phyloP scores from a whole-genome alignment of 2,888 invertebrate species.

The Selenia dentaria region DNA sequence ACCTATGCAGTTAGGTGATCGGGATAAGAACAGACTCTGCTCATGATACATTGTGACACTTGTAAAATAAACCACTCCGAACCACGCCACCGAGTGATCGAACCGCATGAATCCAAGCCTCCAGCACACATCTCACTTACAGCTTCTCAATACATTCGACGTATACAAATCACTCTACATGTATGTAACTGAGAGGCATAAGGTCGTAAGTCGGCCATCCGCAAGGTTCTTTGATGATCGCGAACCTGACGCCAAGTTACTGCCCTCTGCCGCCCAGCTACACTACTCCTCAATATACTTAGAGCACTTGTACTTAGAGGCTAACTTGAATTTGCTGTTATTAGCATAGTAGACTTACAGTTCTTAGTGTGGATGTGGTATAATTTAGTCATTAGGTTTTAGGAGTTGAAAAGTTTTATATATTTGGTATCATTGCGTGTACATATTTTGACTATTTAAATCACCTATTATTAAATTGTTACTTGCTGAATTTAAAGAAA shows the following conservation, averaged over 20 bases:
- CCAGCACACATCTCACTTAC: conserved; percentile 83
- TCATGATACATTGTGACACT: conserved; percentile 73
- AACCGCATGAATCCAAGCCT: conserved; percentile 82
- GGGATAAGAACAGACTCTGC: conserved; percentile 58
- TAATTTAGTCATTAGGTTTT: conserved; percentile 59
- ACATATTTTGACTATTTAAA: conserved; percentile 28
- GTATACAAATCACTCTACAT: conserved; percentile 72
- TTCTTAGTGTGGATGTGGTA: conserved; percentile 77
- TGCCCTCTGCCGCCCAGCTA: conserved; percentile 80
- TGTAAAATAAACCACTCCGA: conserved; percentile 75
- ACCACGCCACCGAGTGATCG: conserved; percentile 85
- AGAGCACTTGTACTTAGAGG: conserved; percentile 80
- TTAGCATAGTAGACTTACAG: conserved; percentile 74
- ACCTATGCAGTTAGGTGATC: conserved; percentile 53
- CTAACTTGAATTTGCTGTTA: conserved; percentile 74
- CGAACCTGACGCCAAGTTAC: conserved; percentile 54
- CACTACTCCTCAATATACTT: conserved; percentile 67
- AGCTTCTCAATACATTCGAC: conserved; percentile 81
- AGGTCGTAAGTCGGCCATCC: conserved; percentile 54
- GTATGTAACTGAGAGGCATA: conserved; percentile 79
- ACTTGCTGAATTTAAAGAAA: no score
- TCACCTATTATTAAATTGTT: no score
- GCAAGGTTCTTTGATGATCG: conserved; percentile 32
- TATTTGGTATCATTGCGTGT: conserved; percentile 35
- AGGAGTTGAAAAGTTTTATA: conserved; percentile 34